Base-by-base conservation (phyloP, 2,113 vertebrate genomes). In the Stigmatopora argus region DNA sequence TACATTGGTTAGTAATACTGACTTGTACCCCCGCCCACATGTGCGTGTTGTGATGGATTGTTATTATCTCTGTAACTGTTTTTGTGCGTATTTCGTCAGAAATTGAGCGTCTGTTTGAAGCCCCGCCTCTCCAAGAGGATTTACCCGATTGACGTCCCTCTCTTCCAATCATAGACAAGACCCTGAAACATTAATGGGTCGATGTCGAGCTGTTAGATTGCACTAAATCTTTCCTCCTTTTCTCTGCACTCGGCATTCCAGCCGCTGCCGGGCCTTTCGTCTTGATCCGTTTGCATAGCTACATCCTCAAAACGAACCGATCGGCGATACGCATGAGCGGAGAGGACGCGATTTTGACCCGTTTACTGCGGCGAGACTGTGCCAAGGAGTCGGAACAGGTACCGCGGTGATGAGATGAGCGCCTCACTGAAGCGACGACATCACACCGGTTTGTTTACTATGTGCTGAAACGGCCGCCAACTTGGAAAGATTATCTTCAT, bases 111-210 rank as follows among this genome's bases (percentile, higher is more conserved):
- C 23, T 11, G n/a, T 31, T 64, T 74, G 65, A 15, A 61, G 69
- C 71, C 31, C 62, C 77, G 65, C 62, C 62, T 17, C 70, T 69
- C 64, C 53, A 17, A 21, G 57, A 59, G 65, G 59, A 59, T 64
- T 45, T 57, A 44, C 26, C 0, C 83, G 86, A 91, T 63, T 12
- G 90, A 81, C 88, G 84, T 68, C 18, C 15, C 65, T 63, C 53
- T 66, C 62, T 77, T 74, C 90, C 89, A 91, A 90, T 89, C 85
- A 72, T 66, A 75, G 76, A 61, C 12, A 15, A 71, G 79, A 14
- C 51, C 4, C 47, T 31, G 4, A 46, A 14, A 61, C 68, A 17
- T 0, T 48, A 11, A 60, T 72, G 64, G 72, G 64, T 83, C 67
- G 59, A 34, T 51, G 56, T 64, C 4, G 72, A 71, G 71, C 72